Percentiles rank a stretch among this genome's conserved stretches.
Evolutionary conservation across 2,797 vertebrate species (phyloP).

Genomic region (Bovichtus variegatus): DNA sequence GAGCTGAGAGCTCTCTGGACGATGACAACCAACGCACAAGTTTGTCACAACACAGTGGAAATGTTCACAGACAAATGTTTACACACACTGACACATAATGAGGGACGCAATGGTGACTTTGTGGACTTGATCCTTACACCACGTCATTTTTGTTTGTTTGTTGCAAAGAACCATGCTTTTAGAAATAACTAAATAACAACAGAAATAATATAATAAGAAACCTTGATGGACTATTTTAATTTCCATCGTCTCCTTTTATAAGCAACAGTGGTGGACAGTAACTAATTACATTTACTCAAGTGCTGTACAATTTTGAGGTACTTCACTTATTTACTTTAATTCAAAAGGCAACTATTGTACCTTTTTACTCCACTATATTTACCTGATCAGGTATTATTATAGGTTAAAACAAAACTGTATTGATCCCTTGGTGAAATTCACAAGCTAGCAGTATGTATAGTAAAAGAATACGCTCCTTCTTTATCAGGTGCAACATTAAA

Average conservation of each 20-base stretch:
- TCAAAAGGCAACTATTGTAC: no score
- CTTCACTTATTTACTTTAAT: no score
- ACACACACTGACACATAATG: conserved; percentile 40
- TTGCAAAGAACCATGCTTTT: neutral
- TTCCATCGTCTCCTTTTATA: neutral
- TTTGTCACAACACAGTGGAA: conserved; percentile 63
- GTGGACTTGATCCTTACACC: neutral
- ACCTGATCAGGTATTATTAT: no score
- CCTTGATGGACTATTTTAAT: neutral
- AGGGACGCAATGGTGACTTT: conserved; percentile 11
- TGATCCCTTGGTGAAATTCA: no score
- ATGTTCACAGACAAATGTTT: conserved; percentile 57
- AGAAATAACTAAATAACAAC: neutral
- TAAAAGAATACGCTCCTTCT: no score
- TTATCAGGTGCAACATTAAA: no score
- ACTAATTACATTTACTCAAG: no score
- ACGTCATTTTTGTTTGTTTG: neutral
- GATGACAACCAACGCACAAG: conserved; percentile 76
- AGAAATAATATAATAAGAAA: neutral
- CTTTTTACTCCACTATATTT: no score
- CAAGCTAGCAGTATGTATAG: no score
- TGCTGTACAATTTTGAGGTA: no score
- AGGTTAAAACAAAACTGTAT: no score
- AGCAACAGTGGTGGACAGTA: no score
- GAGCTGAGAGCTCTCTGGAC: conserved; percentile 88